Conservation (phyloP, 2,797 vertebrate genomes). For the Ptychadena robeensis region DNA sequence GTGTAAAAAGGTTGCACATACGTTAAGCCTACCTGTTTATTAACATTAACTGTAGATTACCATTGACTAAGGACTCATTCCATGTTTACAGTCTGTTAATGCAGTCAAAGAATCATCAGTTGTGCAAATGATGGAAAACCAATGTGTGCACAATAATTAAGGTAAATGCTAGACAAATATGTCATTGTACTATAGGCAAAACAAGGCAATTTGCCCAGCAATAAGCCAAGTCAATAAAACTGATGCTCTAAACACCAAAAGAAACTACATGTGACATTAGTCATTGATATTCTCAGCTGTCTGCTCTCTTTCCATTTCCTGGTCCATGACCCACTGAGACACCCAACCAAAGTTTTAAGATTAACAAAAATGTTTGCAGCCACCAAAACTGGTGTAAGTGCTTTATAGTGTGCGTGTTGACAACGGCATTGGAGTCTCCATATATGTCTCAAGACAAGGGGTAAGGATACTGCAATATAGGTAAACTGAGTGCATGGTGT, state of each 20-base stretch:
- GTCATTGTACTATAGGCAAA: conserved; percentile 25
- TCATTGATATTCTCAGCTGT: background rate
- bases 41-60: background rate
- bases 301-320: background rate
- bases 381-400: conserved; percentile 65
- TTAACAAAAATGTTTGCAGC: conserved; percentile 19
- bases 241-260: background rate
- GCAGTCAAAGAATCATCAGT: conserved; percentile 5
- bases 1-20: background rate
- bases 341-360: background rate
- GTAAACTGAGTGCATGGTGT: background rate
- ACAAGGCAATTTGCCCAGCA: conserved; percentile 11
- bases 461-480: conserved; percentile 32
- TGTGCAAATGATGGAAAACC: conserved; percentile 11
- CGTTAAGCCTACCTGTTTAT: conserved; percentile 6
- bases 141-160: background rate
- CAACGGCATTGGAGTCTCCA: conserved; percentile 67
- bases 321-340: background rate
- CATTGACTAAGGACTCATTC: background rate
- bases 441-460: conserved; percentile 30
- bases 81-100: background rate
- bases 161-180: background rate
- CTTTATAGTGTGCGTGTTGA: conserved; percentile 70
- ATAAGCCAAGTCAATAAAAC: background rate
- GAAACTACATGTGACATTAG: background rate